These are phyloP conservation scores for Leptogaster cylindrica DNA, from an alignment of 2,888 invertebrate species.

Conservation along the genomic window DNA sequence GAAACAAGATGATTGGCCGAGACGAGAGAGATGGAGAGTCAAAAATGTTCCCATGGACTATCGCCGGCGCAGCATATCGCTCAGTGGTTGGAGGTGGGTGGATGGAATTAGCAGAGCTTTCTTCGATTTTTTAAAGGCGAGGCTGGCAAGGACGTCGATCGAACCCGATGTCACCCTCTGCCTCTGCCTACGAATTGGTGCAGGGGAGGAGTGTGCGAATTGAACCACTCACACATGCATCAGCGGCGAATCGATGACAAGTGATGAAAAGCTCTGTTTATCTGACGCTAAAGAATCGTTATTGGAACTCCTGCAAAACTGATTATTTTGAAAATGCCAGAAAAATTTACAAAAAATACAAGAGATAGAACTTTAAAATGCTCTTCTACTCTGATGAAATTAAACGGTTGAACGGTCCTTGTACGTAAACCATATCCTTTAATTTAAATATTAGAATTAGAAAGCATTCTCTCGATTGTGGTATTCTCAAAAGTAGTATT, in stretches of 20 bases:
- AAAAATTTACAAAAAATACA: no score
- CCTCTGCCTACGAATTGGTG: background rate
- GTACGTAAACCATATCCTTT: no score
- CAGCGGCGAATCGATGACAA: slow-evolving; percentile 12
- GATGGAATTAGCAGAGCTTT: slow-evolving; percentile 17
- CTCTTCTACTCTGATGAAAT: no score
- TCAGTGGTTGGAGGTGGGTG: background rate
- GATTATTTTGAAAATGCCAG: no score
- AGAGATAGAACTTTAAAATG: no score
- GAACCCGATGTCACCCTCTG: slow-evolving; percentile 25
- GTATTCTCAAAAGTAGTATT: no score
- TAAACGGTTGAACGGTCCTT: no score
- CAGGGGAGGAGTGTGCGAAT: background rate
- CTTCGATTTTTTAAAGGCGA: slow-evolving; percentile 38
- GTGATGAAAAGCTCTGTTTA: background rate
- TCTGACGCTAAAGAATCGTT: no score
- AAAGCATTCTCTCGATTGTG: no score
- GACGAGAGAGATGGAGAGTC: background rate
- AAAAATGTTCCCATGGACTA: background rate
- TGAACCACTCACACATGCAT: background rate
- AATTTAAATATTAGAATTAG: no score
- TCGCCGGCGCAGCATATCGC: background rate
- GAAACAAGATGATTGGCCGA: no score
- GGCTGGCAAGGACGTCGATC: slow-evolving; percentile 42
- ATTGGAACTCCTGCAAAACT: no score